Base-by-base conservation (phyloP, 2,888 invertebrate genomes). In the Chalcis sispes region DNA sequence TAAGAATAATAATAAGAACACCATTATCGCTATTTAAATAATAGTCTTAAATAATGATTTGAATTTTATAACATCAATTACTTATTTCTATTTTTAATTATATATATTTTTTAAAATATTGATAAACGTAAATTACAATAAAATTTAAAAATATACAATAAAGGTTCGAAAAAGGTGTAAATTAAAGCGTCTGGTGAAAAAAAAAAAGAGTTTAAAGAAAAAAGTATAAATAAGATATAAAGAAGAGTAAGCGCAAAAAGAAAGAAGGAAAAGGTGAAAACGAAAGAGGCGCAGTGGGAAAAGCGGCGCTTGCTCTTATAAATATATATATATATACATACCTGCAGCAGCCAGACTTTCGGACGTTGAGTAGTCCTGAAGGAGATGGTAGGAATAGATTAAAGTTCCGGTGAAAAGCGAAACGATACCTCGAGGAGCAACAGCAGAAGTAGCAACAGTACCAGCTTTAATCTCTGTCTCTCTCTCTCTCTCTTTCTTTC, bases 401-500 rank as follows among this genome's bases (percentile, higher is more conserved):
- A 87, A 87, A 86, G 82, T 85, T 84, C 78, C 81, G 42, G 32
- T 27, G 58, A 66, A 66, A 78, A 79, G 62, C 58, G 81, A 81
- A 83, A 82, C 82, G 80, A 81, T 82, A 82, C 82, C 82, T 70
- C 50, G 20, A 67, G 66, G 42, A 56, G 32, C 46, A 58, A 8
- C 46, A 40, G 23, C n/a, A 13, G 23, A 36, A 7, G 18, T n/a
- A n/a, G n/a, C n/a, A n/a, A n/a, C n/a, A 10, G 52, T 32, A 58
- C 82, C 81, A 75, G 80, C 80, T 85, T 84, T 85, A 84, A 86
- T 84, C 85, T 83, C 83, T 81, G 82, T 80, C 83, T 82, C n/a
- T n/a, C n/a, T n/a, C n/a, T n/a, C n/a, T n/a, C n/a, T n/a, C n/a
- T n/a, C n/a, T n/a, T n/a, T n/a, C 81, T 80, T 81, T 79, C 81